Base-by-base conservation (phyloP, 1,140 invertebrate genomes). In the Kradibia gibbosae region DNA sequence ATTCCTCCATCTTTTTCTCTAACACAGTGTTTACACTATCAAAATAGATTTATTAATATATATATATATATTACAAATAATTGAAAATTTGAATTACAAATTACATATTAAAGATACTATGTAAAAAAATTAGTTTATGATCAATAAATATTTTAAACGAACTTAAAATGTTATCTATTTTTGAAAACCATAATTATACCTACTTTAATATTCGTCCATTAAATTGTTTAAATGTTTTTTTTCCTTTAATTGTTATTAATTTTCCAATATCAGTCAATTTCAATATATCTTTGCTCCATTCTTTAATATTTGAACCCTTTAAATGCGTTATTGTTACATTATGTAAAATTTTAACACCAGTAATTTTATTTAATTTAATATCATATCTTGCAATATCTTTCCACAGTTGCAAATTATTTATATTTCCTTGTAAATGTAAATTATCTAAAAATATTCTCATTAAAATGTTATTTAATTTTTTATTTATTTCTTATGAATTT, bases 371-470 rank as follows among this genome's bases (percentile, higher is more conserved):
- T 22, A 74, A 25, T 70, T 82, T 10, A 3, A 81, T 75, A 73
- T 88, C 84, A 11, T 78, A n/a, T 76, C 83, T 84, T 45, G 87
- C 84, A 20, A 90, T 67, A 28, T 90, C 88, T 8, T 73, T 85
- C 0, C 82, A 72, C 13, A 90, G 82, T 83, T 89, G 83, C 45
- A 89, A 70, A 34, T 82, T 81, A 74, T 89, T 90, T 22, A 90
- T 78, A 25, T 83, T 85, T 11, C 83, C 84, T 10, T 70, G 48
- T 31, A 82, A 71, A 31, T 75, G 28, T 13, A 87, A 67, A 62
- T 84, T 55, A 50, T 78, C 87, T 86, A 57, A 60, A 62, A 77
- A 78, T 45, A 62, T 81, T 48, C 45, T 10, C 45, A 48, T 80
- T 57, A 74, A 53, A 73, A 72, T 67, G 65, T 75, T 13, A 77